phyloP scores from a whole-genome alignment of 2,113 vertebrate species.

The Gasterosteus nipponicus region DNA sequence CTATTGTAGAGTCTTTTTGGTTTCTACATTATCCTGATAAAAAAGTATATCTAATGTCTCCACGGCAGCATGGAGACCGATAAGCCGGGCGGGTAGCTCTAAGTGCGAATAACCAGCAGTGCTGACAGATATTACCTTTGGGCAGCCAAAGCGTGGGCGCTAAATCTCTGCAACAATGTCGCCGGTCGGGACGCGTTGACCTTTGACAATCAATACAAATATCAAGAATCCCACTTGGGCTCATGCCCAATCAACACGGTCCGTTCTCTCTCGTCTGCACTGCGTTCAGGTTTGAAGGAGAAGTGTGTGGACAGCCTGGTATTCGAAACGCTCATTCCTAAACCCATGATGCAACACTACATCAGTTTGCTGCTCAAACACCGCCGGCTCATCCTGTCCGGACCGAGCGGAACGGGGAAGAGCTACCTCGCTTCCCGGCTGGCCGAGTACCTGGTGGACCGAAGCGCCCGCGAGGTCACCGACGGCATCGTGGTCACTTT shows the following conservation, averaged over 20 bases:
- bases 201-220: no score
- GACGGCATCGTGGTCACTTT: constrained; percentile 92
- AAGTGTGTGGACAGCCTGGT: constrained; percentile 96
- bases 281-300: constrained; percentile 90
- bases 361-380: constrained; percentile 96
- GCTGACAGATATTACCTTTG: not conserved
- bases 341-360: constrained; percentile 99
- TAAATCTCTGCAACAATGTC: no score
- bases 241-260: constrained; percentile 6
- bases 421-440: constrained; percentile 92
- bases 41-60: not conserved
- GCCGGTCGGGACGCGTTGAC: no score
- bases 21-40: constrained; percentile 16
- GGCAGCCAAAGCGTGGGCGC: no score
- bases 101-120: no score
- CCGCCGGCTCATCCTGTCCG: constrained; percentile 92
- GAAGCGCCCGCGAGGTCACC: constrained; percentile 89
- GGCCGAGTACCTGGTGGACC: constrained; percentile 96
- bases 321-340: constrained; percentile 96
- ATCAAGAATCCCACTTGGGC: constrained; percentile 4
- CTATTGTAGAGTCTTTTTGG: constrained; percentile 3
- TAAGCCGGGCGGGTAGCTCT: not conserved
- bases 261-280: constrained; percentile 9
- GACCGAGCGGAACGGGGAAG: constrained; percentile 96
- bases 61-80: not conserved